Base-by-base conservation (phyloP, 1,140 invertebrate genomes). In the Metaphire vulgaris region DNA sequence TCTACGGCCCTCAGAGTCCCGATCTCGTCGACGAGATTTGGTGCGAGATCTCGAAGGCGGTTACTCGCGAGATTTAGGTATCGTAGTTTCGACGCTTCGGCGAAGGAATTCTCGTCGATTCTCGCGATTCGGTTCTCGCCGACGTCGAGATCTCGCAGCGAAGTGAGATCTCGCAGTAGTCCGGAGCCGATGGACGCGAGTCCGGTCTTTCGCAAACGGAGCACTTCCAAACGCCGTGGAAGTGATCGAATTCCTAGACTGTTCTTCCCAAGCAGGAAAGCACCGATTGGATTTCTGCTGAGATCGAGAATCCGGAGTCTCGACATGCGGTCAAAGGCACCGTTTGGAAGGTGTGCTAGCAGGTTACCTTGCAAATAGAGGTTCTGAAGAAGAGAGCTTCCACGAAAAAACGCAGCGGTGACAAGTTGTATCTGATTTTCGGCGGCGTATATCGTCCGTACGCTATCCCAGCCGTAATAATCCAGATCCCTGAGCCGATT, bases 251-350 rank as follows among this genome's bases (percentile, higher is more conserved):
- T 21, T 6, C 21, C 41, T n/a, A n/a, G n/a, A n/a, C n/a, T n/a
- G 21, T 21, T 56, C 6, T 21, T 21, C 41, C 41, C 6, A 12
- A 12, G 6, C 6, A 56, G 41, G 21, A 56, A 56, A 12, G 1
- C 28, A n/a, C 65, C 68, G 16, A 83, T 77, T 16, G 74, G 74
- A 75, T 83, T 83, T 21, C 76, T 15, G n/a, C 78, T 71, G 0
- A 83, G 70, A 72, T 83, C 81, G 30, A 83, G 75, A 32, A 75
- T 21, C 30, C 78, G 68, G 1, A 83, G 65, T 6, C 76, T 68
- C 30, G 73, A 79, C 78, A 83, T 78, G 6, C 77, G 79, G 65
- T 81, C 79, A 72, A 83, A 83, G 29, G 81, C 66, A 32, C 80
- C 76, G 14, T 69, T 71, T 66, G 80, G 74, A 28, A 83, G 33